Percentiles rank a stretch among this genome's conserved stretches.
Evolutionary conservation across 2,113 vertebrate species (phyloP).

Genomic region (Bujurquina vittata): DNA sequence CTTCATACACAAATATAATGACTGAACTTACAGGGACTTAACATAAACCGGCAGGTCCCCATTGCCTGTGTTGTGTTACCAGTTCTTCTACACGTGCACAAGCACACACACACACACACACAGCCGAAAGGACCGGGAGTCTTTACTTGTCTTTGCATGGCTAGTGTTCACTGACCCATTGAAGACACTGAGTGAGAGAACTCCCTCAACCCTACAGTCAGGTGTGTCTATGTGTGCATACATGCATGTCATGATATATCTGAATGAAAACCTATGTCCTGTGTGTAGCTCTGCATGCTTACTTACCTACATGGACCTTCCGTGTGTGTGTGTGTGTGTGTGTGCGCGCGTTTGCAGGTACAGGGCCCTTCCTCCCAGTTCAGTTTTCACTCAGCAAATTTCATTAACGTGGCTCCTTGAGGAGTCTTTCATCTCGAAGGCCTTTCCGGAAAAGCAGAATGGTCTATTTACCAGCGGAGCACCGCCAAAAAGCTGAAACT

Average conservation of each 20-base stretch:
- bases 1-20: not conserved
- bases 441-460: conserved; percentile 66
- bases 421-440: conserved; percentile 78
- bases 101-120: not conserved
- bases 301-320: conserved; percentile 2
- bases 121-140: conserved; percentile 41
- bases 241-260: conserved; percentile 7
- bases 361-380: conserved; percentile 56
- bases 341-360: conserved; percentile 56
- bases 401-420: conserved; percentile 79
- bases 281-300: conserved; percentile 16
- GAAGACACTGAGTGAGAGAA: conserved; percentile 30
- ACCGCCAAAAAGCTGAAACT: conserved; percentile 45
- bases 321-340: conserved; percentile 28
- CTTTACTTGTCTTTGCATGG: conserved; percentile 65
- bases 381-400: conserved; percentile 83
- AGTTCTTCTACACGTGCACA: not conserved
- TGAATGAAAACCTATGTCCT: conserved; percentile 34
- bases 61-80: not conserved
- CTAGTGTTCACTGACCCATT: conserved; percentile 71
- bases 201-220: conserved; percentile 38
- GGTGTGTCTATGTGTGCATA: conserved; percentile 23
- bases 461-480: conserved; percentile 62
- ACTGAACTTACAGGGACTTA: not conserved
- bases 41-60: accelerated